Percentiles rank a stretch among this genome's conserved stretches.
These are phyloP conservation scores for Platyscapa corneri DNA, from an alignment of 1,140 invertebrate genomes.

Conservation along the genomic window DNA sequence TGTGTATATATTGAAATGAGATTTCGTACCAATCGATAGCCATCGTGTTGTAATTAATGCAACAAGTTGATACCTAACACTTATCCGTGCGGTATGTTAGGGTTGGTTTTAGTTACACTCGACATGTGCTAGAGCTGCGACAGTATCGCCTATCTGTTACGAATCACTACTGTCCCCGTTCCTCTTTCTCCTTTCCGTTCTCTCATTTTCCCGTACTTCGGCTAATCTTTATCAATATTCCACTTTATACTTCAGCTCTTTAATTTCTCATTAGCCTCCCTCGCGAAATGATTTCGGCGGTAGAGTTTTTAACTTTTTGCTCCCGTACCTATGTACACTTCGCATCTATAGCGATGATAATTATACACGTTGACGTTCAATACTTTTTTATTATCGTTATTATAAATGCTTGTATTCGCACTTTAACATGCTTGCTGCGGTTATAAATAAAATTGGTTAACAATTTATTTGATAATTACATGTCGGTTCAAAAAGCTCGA, in stretches of 20 bases:
- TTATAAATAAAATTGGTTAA: too few species aligned
- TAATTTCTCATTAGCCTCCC: conserved; percentile 4
- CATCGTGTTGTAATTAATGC: conserved; percentile 72
- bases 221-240: background rate
- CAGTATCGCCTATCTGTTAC: conserved; percentile 41
- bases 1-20: conserved; percentile 56
- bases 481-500: background rate
- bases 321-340: background rate
- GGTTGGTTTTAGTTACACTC: conserved; percentile 59
- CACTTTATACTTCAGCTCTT: background rate
- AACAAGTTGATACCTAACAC: conserved; percentile 74
- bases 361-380: background rate
- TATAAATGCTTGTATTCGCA: background rate
- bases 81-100: conserved; percentile 62
- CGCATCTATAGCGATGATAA: background rate
- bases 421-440: too few species aligned
- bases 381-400: background rate
- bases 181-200: conserved; percentile 29
- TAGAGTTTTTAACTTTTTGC: background rate
- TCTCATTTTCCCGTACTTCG: conserved; percentile 31
- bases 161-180: background rate
- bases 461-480: too few species aligned
- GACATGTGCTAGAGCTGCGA: conserved; percentile 16
- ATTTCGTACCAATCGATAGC: conserved; percentile 71
- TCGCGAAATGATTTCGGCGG: background rate